Evolutionary conservation across 2,113 vertebrate genomes (phyloP).

Genomic region (Pelecanoides urinatrix): DNA sequence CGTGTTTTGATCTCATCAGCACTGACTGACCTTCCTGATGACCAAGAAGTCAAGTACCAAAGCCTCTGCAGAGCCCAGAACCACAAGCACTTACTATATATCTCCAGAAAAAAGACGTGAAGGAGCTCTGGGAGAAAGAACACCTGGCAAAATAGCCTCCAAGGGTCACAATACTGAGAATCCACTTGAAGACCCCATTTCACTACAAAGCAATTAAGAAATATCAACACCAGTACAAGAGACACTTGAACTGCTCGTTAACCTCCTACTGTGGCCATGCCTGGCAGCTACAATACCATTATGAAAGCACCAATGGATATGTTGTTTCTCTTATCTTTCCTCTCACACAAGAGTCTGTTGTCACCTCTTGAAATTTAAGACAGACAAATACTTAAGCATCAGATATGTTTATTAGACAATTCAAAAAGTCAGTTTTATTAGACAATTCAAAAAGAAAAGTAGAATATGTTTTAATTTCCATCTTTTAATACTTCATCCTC

Average conservation of each 20-base stretch:
- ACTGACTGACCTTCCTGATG: not conserved
- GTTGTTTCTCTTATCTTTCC: not conserved
- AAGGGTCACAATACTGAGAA: not conserved
- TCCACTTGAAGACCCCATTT: not conserved
- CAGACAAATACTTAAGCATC: not conserved
- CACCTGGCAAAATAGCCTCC: not conserved
- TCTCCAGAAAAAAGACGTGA: not conserved
- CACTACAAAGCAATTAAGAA: not conserved
- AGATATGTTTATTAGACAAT: conserved; percentile 32
- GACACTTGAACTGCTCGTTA: not conserved
- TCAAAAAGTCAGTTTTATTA: conserved; percentile 42
- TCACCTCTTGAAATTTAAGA: not conserved
- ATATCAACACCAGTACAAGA: not conserved
- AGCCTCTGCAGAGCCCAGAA: not conserved
- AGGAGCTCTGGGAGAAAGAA: not conserved
- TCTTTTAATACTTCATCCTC: not conserved
- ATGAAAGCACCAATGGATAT: not conserved
- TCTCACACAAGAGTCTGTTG: not conserved
- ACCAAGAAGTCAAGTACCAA: not conserved
- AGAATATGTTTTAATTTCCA: not conserved
- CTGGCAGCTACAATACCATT: not conserved
- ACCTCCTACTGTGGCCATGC: not conserved
- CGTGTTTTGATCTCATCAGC: not conserved
- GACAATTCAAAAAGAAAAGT: not conserved
- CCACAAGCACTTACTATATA: not conserved